Base-by-base conservation (phyloP, 2,113 vertebrate species). In the Crotalus horridus region DNA sequence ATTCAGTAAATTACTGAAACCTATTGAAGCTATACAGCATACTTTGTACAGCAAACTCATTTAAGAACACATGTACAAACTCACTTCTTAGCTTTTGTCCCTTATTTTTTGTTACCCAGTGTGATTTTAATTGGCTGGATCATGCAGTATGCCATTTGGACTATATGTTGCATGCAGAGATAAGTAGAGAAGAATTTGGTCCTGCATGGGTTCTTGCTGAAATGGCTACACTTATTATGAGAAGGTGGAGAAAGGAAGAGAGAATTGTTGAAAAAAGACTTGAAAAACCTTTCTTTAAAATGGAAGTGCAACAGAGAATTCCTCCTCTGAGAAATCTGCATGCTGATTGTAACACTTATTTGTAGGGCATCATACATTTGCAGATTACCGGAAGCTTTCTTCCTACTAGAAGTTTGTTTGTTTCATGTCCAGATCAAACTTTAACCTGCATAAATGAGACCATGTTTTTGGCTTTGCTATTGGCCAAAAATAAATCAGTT, bases 61-160 rank as follows among this genome's bases (percentile, higher is more conserved):
- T 81, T 85, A 93, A 92, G 54, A n/a, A 91, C 48, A 59, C 46
- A 53, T 48, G 59, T 59, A 59, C 56, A 54, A 33, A 6, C 85
- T 93, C 56, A 46, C 33, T 51, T 93, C 89, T 88, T 43, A 55
- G 23, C 23, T 59, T 54, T 89, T 69, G 43, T 58, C 54, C 46
- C 88, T 56, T 33, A 59, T 58, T 90, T 87, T 81, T 92, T 64
- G 1, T 51, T 51, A 89, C 61, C 33, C 59, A 74, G 55, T 33
- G 13, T 91, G 43, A 89, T 91, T 96, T 95, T 93, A 91, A 64
- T 93, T 88, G 91, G 85, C 46, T 89, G 26, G 55, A 88, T 89
- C 1, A 90, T 20, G 3, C 23, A 90, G 69, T 91, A 90, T 61
- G 43, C 15, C 64, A 17, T 90, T 58, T 88, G 90, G 90, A 86